These are phyloP conservation scores for Sylvilagus floridanus DNA, from an alignment of 2,797 vertebrate genomes.

Conservation along the genomic window DNA sequence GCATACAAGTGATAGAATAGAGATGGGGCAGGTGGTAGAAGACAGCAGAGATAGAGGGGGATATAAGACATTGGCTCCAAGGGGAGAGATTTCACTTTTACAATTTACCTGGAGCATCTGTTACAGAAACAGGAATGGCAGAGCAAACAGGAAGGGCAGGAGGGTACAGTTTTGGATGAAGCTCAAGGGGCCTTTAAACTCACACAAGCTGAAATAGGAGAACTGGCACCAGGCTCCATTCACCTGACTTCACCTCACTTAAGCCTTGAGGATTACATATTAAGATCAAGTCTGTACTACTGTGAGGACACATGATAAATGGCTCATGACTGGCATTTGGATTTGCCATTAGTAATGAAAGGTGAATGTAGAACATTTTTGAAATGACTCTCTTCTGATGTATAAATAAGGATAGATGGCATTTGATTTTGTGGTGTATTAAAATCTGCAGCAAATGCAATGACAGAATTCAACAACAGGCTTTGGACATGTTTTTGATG, in stretches of 20 bases:
- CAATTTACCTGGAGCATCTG: neutral
- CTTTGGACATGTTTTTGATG: constrained; percentile 24
- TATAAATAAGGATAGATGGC: neutral
- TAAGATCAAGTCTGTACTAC: neutral
- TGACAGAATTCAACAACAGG: neutral
- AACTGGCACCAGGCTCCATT: neutral
- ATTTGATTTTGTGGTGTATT: constrained; percentile 31
- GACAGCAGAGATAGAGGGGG: neutral
- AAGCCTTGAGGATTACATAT: neutral
- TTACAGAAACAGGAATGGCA: neutral
- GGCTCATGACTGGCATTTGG: neutral
- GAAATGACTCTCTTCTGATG: neutral
- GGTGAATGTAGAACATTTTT: neutral
- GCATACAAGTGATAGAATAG: neutral
- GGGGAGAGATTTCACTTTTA: neutral
- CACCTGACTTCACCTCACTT: neutral
- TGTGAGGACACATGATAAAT: neutral
- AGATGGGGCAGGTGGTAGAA: neutral
- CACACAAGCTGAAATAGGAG: neutral
- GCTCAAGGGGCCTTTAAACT: neutral
- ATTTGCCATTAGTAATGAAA: constrained; percentile 50
- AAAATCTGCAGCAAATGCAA: constrained; percentile 26
- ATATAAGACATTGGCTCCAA: neutral
- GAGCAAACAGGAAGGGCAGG: neutral
- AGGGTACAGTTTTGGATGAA: neutral